Evolutionary conservation across 2,888 invertebrate species (phyloP), one percentile per base, ranked within the genome.

Genomic region (Melieria crassipennis): DNA sequence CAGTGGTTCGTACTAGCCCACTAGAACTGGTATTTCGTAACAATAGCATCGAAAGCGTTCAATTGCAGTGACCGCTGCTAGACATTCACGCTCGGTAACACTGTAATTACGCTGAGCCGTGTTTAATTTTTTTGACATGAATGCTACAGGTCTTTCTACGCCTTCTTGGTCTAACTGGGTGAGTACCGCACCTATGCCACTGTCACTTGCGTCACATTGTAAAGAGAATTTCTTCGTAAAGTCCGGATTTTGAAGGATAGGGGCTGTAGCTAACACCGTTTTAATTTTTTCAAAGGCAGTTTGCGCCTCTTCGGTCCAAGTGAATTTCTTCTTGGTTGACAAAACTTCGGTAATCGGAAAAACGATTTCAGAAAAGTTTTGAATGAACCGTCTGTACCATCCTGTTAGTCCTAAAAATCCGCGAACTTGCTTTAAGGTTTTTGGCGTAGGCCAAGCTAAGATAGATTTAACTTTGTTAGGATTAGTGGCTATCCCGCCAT

Each of bases 391-490:
- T 0, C 76, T 57, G 30, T 77, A 78, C 78, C 77, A 78, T 0
- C 78, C 76, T 3, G 76, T 75, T 57, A 79, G 65, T 1, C 77
- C 76, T 13, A 78, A 52, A 30, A 79, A 76, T 42, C 78, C 73
- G 3, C 77, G 67, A 10, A 78, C 75, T 55, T 77, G 75, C 45
- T 75, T 75, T 5, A 72, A 9, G 3, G 66, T 73, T 43, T 71
- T 75, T 42, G 78, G 78, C 0, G 71, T 43, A 0, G 78, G 78
- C 70, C 74, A 75, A 6, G 69, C 61, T 1, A 69, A 16, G 9
- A 76, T 76, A 16, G 1, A 1, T n/a, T n/a, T n/a, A n/a, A n/a
- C n/a, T n/a, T n/a, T n/a, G n/a, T n/a, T n/a, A n/a, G n/a, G n/a
- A n/a, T n/a, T n/a, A n/a, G n/a, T n/a, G n/a, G n/a, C n/a, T n/a